A percentile compares a stretch with the other conserved stretches of the same genome.
These are phyloP conservation scores for Sander lucioperca DNA, from an alignment of 2,113 vertebrate genomes.

Conservation along the genomic window DNA sequence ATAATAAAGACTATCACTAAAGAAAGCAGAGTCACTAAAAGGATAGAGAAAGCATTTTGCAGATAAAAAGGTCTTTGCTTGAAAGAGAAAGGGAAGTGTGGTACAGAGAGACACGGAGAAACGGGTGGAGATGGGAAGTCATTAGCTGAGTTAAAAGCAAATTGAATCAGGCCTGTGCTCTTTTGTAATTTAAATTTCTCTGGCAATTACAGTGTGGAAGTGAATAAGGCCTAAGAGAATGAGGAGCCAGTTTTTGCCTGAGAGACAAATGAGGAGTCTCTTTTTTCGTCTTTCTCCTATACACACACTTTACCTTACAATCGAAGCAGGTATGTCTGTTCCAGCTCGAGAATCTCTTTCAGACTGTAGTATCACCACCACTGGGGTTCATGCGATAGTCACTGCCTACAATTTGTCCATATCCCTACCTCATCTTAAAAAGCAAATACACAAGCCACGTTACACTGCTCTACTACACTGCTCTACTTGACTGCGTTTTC, in stretches of 20 bases:
- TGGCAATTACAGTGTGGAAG: conserved; percentile 50
- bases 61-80: conserved; percentile 42
- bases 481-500: conserved; percentile 36
- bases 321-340: not conserved
- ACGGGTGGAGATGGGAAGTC: conserved; percentile 28
- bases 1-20: conserved; percentile 4
- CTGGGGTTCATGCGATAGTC: conserved; percentile 30
- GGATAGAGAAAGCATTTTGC: conserved; percentile 8
- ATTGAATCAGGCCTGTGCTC: conserved; percentile 60
- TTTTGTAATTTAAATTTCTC: conserved; percentile 70
- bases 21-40: conserved; percentile 14
- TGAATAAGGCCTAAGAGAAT: conserved; percentile 25
- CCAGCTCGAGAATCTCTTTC: conserved; percentile 2
- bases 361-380: conserved; percentile 32
- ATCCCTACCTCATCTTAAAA: conserved; percentile 19
- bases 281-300: not conserved
- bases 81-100: conserved; percentile 23
- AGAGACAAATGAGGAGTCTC: not conserved
- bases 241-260: conserved; percentile 1
- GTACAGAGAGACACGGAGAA: not conserved
- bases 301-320: not conserved
- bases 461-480: not conserved
- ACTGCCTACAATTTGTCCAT: conserved; percentile 32
- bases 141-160: conserved; percentile 64
- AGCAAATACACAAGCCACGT: conserved; percentile 16